Evolutionary conservation across 1,140 invertebrate species (phyloP).

Genomic region (Drosophila lacteicornis): DNA sequence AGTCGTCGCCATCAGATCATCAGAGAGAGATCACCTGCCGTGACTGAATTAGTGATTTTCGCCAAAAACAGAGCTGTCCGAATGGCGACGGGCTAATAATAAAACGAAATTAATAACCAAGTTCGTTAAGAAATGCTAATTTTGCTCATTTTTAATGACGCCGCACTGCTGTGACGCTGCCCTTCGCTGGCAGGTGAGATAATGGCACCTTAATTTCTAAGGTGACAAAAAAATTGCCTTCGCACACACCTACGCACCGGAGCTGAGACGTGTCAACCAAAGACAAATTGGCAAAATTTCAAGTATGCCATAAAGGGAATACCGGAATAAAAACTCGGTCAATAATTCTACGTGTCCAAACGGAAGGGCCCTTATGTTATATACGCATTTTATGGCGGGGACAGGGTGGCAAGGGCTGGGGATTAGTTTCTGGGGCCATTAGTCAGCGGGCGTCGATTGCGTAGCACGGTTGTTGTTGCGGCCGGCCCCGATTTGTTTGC

Average conservation of each 20-base stretch:
- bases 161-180: slow-evolving; percentile 18
- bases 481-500: slow-evolving; percentile 68
- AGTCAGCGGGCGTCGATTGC: slow-evolving; percentile 58
- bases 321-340: slow-evolving; percentile 7
- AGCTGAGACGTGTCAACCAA: slow-evolving; percentile 51
- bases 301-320: slow-evolving; percentile 41
- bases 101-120: slow-evolving; percentile 51
- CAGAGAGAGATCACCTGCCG: slow-evolving; percentile 55
- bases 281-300: slow-evolving; percentile 58
- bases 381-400: background rate
- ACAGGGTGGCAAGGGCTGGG: background rate
- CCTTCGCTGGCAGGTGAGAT: slow-evolving; percentile 36
- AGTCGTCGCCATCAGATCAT: slow-evolving; percentile 12
- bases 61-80: slow-evolving; percentile 34
- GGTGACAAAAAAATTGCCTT: slow-evolving; percentile 38
- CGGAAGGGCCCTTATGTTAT: slow-evolving; percentile 31
- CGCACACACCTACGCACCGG: slow-evolving; percentile 38
- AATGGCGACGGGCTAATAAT: slow-evolving; percentile 31
- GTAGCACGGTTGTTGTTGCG: slow-evolving; percentile 60
- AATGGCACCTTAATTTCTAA: slow-evolving; percentile 22
- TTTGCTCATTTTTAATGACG: slow-evolving; percentile 38
- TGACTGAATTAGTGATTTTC: slow-evolving; percentile 44
- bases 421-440: slow-evolving; percentile 38
- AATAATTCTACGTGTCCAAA: slow-evolving; percentile 57
- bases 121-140: slow-evolving; percentile 64